A percentile compares a stretch with the other conserved stretches of the same genome.
phyloP scores from a whole-genome alignment of 2,113 vertebrate genomes.

The Tachysurus vachellii region DNA sequence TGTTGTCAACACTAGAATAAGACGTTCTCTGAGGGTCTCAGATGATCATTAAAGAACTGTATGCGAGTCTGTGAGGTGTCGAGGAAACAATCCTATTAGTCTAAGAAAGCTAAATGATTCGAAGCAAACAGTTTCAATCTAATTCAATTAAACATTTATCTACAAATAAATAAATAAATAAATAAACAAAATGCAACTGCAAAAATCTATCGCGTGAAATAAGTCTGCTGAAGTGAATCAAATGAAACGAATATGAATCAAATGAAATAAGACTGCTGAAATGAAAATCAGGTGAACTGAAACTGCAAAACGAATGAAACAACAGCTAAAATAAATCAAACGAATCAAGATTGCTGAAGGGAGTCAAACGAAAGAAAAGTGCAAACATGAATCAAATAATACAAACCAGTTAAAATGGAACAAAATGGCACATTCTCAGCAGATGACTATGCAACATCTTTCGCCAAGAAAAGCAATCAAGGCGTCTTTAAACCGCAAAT shows the following conservation, averaged over 20 bases:
- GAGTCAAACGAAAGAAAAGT: too few species aligned
- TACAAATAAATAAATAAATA: too few species aligned
- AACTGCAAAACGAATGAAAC: not conserved
- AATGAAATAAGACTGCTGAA: not conserved
- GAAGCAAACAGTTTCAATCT: not conserved
- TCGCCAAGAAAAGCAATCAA: not conserved
- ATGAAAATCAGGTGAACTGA: not conserved
- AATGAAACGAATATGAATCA: not conserved
- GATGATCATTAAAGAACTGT: not conserved
- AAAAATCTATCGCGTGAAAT: not conserved
- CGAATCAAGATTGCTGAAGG: not conserved
- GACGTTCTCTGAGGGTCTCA: not conserved
- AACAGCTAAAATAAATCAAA: not conserved
- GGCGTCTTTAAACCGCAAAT: rapidly evolving
- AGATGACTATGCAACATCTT: not conserved
- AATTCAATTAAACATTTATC: not conserved
- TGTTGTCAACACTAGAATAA: not conserved
- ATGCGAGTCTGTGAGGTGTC: not conserved
- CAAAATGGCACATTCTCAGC: too few species aligned
- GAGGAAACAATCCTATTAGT: not conserved
- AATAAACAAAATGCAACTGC: not conserved
- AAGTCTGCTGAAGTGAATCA: not conserved
- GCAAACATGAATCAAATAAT: too few species aligned
- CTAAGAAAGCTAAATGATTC: not conserved
- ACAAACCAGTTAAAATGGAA: too few species aligned